phyloP scores from a whole-genome alignment of 1,140 invertebrate genomes.

The Spodoptera frugiperda region DNA sequence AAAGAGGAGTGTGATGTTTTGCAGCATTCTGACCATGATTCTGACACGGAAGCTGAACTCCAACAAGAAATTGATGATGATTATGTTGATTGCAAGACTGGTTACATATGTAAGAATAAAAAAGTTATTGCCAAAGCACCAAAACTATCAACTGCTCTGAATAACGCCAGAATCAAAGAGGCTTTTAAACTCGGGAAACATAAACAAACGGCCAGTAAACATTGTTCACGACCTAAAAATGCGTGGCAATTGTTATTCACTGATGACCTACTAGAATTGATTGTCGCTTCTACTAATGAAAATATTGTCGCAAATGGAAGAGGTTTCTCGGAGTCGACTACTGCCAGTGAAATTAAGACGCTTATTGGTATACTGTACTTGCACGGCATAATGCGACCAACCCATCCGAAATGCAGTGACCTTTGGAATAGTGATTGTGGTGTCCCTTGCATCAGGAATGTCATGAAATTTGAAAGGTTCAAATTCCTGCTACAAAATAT shows the following conservation, averaged over 20 bases:
- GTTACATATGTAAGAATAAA: conserved; percentile 75
- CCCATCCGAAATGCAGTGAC: conserved; percentile 80
- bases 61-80: conserved; percentile 63
- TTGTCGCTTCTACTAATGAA: conserved; percentile 83
- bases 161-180: conserved; percentile 59
- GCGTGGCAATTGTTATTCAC: conserved; percentile 84
- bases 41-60: conserved; percentile 77
- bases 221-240: conserved; percentile 69
- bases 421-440: conserved; percentile 81
- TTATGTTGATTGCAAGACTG: conserved; percentile 72
- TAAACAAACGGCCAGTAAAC: conserved; percentile 55
- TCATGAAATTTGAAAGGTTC: conserved; percentile 84
- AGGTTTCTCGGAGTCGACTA: conserved; percentile 59
- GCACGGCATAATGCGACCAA: conserved; percentile 80
- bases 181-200: conserved; percentile 60
- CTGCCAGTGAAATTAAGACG: conserved; percentile 81
- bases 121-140: conserved; percentile 67
- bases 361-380: conserved; percentile 85
- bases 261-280: conserved; percentile 80
- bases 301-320: conserved; percentile 67
- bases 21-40: conserved; percentile 79
- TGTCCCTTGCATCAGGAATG: conserved; percentile 72
- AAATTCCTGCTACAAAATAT: conserved; percentile 81
- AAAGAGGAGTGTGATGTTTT: conserved; percentile 77
- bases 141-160: conserved; percentile 56